Base-by-base conservation (phyloP, 2,888 invertebrate species). In the Diogma glabrata region DNA sequence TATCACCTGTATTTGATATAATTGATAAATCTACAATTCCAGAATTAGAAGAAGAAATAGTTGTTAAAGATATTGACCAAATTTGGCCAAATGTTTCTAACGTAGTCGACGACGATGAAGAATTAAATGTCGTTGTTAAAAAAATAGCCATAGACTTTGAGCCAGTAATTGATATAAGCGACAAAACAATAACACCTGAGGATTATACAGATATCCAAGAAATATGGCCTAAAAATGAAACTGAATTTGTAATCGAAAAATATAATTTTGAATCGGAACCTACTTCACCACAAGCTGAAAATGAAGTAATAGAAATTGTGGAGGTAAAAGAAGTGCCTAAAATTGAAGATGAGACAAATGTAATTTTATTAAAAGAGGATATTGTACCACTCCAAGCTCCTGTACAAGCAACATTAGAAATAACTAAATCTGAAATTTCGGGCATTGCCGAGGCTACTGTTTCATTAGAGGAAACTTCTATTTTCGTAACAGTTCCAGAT, bases 1-100 rank as follows among this genome's bases (percentile, higher is more conserved):
- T 33, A 60, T 67, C 69, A 69, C 68, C 60, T 65, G 62, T 62
- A 59, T 63, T 65, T 66, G 61, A 60, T 57, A 59, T 60, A 54
- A 55, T 59, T 54, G 47, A 24, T 30, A 30, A 51, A 51, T 14
- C 45, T 51, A 23, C 47, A 38, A 36, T 36, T 47, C 36, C 33
- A 48, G 12, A 23, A 30, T 14, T 30, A 7, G 23, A 49, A 24
- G 45, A 46, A 33, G 58, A 57, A 46, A 54, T 55, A 6, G 48
- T 22, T 43, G 56, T 67, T 7, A 63, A 66, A 59, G 59, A 69
- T 55, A 62, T 70, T 50, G 54, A 59, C 38, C 63, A 67, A 20
- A 69, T 70, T 57, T 70, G 70, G 70, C 70, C 70, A 46, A 51
- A 59, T 45, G 59, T 30, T 24, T 24, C 24, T 24, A n/a, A n/a